phyloP scores from a whole-genome alignment of 2,888 invertebrate genomes.

The Serripes groenlandicus region DNA sequence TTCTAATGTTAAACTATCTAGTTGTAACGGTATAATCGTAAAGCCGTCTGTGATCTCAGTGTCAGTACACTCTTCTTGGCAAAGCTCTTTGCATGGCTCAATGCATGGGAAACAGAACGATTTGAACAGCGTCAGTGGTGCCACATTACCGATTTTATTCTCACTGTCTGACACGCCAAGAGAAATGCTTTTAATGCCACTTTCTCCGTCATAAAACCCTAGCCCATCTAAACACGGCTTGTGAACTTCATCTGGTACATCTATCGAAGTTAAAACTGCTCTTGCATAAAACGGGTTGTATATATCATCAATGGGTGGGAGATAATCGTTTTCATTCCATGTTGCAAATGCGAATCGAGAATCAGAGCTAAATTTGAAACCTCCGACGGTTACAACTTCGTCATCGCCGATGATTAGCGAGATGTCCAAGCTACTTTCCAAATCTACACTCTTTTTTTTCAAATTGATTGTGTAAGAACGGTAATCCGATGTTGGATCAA shows the following conservation, averaged over 20 bases:
- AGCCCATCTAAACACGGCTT: conserved; percentile 67
- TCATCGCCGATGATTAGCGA: conserved; percentile 42
- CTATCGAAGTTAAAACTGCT: conserved; percentile 47
- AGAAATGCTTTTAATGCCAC: conserved; percentile 72
- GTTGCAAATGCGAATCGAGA: conserved; percentile 42
- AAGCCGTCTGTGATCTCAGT: conserved; percentile 41
- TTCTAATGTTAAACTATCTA: conserved; percentile 25
- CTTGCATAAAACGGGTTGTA: conserved; percentile 67
- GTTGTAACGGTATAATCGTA: conserved; percentile 46
- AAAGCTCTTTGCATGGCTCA: conserved; percentile 56
- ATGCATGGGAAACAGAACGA: conserved; percentile 67
- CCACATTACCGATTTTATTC: conserved; percentile 55
- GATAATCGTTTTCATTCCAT: conserved; percentile 67
- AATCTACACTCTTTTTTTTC: conserved; percentile 25
- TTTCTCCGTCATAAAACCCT: conserved; percentile 70
- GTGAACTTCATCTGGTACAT: conserved; percentile 54
- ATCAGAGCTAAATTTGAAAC: conserved; percentile 41
- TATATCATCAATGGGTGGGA: conserved; percentile 63
- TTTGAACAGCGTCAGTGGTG: conserved; percentile 44
- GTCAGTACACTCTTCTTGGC: conserved; percentile 49
- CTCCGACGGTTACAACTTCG: conserved; percentile 39
- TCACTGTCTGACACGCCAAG: conserved; percentile 67
- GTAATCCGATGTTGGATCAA: conserved; percentile 27
- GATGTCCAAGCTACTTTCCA: conserved; percentile 39
- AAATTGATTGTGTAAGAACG: conserved; percentile 44